These are phyloP conservation scores for Brachypteracias leptosomus DNA, from an alignment of 2,113 vertebrate species.

Conservation along the genomic window DNA sequence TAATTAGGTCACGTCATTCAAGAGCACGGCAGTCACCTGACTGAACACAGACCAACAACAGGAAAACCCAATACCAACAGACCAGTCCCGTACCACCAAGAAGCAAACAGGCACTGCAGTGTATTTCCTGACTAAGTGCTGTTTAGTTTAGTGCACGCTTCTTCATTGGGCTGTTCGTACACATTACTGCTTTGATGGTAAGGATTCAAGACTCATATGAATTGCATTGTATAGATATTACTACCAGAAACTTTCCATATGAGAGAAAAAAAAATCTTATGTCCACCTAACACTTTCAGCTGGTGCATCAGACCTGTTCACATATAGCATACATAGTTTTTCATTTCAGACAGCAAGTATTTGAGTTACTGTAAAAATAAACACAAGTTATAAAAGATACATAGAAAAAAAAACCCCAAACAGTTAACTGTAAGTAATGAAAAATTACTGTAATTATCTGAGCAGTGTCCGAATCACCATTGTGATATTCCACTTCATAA, in stretches of 20 bases:
- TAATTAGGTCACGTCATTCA: not conserved
- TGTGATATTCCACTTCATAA: conserved; percentile 16
- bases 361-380: not conserved
- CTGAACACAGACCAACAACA: not conserved
- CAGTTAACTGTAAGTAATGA: not conserved
- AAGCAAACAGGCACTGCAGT: not conserved
- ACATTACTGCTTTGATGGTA: not conserved
- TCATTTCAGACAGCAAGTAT: not conserved
- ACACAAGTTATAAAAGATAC: not conserved
- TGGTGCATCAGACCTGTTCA: not conserved
- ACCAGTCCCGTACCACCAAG: not conserved
- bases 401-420: not conserved
- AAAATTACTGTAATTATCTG: not conserved
- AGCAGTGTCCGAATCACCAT: not conserved
- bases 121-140: not conserved
- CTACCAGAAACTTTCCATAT: not conserved
- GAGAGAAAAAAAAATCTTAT: not conserved
- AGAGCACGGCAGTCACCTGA: not conserved
- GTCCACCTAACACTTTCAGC: not conserved
- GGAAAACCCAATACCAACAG: not conserved
- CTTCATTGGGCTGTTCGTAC: not conserved
- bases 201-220: not conserved
- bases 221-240: not conserved
- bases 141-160: not conserved
- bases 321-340: not conserved